Evolutionary conservation across 2,888 invertebrate genomes (phyloP).

Genomic region (Gari tellinella): DNA sequence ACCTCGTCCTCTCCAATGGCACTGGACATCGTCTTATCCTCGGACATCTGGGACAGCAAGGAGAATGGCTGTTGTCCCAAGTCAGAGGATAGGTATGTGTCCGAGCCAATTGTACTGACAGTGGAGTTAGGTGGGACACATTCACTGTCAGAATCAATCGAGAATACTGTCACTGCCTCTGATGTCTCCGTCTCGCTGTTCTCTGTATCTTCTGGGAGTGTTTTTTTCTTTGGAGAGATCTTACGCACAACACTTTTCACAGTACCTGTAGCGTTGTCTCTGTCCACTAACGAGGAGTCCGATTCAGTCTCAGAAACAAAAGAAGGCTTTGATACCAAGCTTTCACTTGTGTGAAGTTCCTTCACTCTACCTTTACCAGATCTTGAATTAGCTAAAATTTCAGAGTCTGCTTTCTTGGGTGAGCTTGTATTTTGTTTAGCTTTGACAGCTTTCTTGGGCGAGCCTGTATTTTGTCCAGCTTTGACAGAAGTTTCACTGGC

Average conservation of each 20-base stretch:
- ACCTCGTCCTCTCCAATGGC: not conserved
- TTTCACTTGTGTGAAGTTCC: constrained; percentile 1
- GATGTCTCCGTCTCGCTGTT: not conserved
- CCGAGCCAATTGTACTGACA: too few species aligned
- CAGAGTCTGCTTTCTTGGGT: not conserved
- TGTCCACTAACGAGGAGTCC: not conserved
- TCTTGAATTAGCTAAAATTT: not conserved
- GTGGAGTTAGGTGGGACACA: too few species aligned
- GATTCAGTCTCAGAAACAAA: constrained; percentile 3
- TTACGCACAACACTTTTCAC: constrained; percentile 6
- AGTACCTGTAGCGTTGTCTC: too few species aligned
- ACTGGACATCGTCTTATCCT: too few species aligned
- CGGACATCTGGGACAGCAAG: not conserved
- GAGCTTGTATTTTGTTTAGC: too few species aligned
- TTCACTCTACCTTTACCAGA: not conserved
- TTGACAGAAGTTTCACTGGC: too few species aligned
- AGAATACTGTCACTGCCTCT: not conserved
- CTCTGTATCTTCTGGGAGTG: not conserved
- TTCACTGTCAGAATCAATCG: too few species aligned
- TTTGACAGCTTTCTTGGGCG: too few species aligned
- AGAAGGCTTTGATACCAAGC: not conserved
- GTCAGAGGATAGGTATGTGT: too few species aligned
- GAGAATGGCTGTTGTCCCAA: too few species aligned
- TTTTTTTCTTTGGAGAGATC: not conserved
- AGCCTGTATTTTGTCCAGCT: too few species aligned